Base-by-base conservation (phyloP, 2,113 vertebrate genomes). In the Syngnathoides biaculeatus region DNA sequence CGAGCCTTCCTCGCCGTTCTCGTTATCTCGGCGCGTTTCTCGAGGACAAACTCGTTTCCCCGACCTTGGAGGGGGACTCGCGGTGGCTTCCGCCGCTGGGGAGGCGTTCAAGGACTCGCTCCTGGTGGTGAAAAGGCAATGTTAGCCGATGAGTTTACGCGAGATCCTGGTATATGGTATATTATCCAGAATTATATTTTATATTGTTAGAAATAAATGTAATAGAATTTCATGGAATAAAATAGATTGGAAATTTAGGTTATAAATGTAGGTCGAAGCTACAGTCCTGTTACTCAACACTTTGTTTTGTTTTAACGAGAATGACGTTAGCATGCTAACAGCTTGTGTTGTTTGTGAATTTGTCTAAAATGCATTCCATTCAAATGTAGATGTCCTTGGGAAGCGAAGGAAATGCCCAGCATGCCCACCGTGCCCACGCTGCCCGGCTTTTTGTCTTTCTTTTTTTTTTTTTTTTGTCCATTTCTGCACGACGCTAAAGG, bases 31-130 rank as follows among this genome's bases (percentile, higher is more conserved):
- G 58, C 14, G 59, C 22, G 42, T 57, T 7, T 19, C 6, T 30
- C 27, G 4, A 59, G 30, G 69, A 59, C 65, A 65, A 39, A 64
- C 52, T 57, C 20, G 66, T 76, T 76, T 79, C 59, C 39, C 30
- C 48, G 78, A 79, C 72, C 76, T 73, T 74, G 61, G 35, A 38
- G 65, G 43, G 66, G 43, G 76, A 47, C 59, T 69, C 52, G 69
- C 72, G 65, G 64, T 53, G 74, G 68, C 69, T 65, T 73, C 39
- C 65, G 47, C 45, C 30, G 67, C 58, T 47, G 69, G 64, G 13
- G 26, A 17, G 27, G 10, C 27, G 27, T 58, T 19, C 15, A 58
- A 58, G 52, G 22, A 55, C 52, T 24, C 52, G 11, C 22, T 13
- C 20, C 2, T 53, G 12, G 52, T 14, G 22, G 22, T 26, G 52